phyloP scores from a whole-genome alignment of 2,888 invertebrate species.

The Eumacrocentrus americanus region DNA sequence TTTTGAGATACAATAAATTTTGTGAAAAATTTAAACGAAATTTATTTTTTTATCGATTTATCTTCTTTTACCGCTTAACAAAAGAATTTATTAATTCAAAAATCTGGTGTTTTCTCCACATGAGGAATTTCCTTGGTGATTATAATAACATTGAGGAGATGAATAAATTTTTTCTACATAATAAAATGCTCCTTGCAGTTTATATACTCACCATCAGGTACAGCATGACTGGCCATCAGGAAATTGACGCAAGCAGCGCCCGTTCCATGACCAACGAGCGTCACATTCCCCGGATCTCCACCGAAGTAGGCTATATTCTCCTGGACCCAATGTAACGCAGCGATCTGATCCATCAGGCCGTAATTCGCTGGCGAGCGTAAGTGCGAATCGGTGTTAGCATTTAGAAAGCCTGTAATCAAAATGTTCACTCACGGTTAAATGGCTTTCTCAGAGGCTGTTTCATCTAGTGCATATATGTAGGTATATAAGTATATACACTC shows the following conservation, averaged over 20 bases:
- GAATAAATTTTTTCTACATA: not conserved
- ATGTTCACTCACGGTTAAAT: slow-evolving; percentile 38
- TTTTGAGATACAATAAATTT: no score
- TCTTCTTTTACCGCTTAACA: not conserved
- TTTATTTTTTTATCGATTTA: not conserved
- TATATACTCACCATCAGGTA: slow-evolving; percentile 79
- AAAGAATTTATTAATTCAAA: not conserved
- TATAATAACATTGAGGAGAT: no score
- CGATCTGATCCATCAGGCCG: slow-evolving; percentile 97
- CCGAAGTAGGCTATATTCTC: slow-evolving; percentile 95
- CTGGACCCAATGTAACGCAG: slow-evolving; percentile 94
- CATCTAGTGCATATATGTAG: not conserved
- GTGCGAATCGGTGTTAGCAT: slow-evolving; percentile 86
- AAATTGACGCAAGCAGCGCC: slow-evolving; percentile 97
- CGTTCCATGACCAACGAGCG: slow-evolving; percentile 93
- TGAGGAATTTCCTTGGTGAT: not conserved
- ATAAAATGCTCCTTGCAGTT: not conserved
- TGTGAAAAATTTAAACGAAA: not conserved
- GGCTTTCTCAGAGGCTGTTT: slow-evolving; percentile 10
- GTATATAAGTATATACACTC: no score
- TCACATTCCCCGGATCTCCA: slow-evolving; percentile 91
- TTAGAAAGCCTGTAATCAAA: slow-evolving; percentile 78
- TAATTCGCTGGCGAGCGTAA: slow-evolving; percentile 91
- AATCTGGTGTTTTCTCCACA: not conserved
- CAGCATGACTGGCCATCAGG: slow-evolving; percentile 90